A percentile compares a stretch with the other conserved stretches of the same genome.
phyloP scores from a whole-genome alignment of 2,888 invertebrate genomes.

The Prosapia bicincta region DNA sequence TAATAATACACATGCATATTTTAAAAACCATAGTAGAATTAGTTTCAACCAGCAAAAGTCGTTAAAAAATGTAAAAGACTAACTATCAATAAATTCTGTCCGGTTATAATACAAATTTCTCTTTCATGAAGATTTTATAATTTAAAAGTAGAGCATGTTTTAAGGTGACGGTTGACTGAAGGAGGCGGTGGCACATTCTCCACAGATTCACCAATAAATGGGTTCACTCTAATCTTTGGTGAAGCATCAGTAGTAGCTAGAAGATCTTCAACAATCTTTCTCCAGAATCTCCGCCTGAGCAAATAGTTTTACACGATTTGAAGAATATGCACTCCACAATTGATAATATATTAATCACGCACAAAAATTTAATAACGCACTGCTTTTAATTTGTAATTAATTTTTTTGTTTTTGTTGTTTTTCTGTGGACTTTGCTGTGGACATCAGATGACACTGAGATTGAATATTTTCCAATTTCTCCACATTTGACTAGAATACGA shows the following conservation, averaged over 20 bases:
- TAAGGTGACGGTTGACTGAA: constrained; percentile 36
- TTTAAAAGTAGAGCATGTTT: constrained; percentile 33
- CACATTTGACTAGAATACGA: constrained; percentile 75
- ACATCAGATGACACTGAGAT: constrained; percentile 68
- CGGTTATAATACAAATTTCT: no score
- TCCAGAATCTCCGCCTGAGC: background rate
- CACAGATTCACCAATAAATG: background rate
- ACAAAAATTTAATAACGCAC: background rate
- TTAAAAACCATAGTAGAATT: no score
- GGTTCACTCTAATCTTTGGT: background rate
- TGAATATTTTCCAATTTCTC: constrained; percentile 78
- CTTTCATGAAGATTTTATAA: background rate
- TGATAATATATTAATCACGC: background rate
- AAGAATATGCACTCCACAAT: background rate
- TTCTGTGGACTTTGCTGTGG: background rate
- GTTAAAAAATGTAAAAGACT: no score
- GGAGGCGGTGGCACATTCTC: constrained; percentile 19
- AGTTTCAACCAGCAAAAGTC: no score
- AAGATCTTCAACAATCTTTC: background rate
- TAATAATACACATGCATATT: no score
- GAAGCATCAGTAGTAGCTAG: background rate
- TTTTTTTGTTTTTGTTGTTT: constrained; percentile 19
- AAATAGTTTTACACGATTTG: background rate
- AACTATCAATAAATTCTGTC: no score
- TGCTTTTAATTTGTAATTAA: background rate